Evolutionary conservation across 2,797 vertebrate species (phyloP), one percentile per base, ranked within the genome.

Genomic region (Aulostomus chinensis): DNA sequence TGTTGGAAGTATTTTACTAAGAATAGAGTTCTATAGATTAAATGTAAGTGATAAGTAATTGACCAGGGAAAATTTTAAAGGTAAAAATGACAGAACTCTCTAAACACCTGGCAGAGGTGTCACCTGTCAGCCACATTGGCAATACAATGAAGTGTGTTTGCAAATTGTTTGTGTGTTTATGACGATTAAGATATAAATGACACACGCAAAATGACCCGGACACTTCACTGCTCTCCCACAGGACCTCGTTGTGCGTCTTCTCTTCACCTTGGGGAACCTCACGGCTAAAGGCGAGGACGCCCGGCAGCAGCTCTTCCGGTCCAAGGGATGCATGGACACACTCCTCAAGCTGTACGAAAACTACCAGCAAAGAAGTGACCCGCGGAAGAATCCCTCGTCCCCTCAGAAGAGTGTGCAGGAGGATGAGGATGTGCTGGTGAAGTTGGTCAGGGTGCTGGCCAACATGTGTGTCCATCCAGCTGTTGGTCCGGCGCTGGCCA

Each of bases 181-280:
- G n/a, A n/a, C n/a, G n/a, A n/a, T n/a, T n/a, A n/a, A n/a, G n/a
- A n/a, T n/a, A n/a, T n/a, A n/a, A n/a, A n/a, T n/a, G n/a, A n/a
- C n/a, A n/a, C n/a, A n/a, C n/a, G n/a, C n/a, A n/a, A n/a, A n/a
- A n/a, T 6, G 2, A 12, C n/a, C 29, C 2, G 11, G 5, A 12
- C 12, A 31, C 11, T 12, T 7, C 28, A 5, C 25, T 7, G 1
- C 5, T 50, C 53, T 29, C 35, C 72, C 76, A 37, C 86, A 99
- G 96, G 95, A 94, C 81, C 85, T 99, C 36, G 91, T 96, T 4
- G 78, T 98, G 34, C 95, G 92, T 30, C 83, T 98, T 46, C 69
- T 96, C 58, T 98, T 98, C 83, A 93, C 93, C 41, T 90, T 98
- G 32, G 96, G 95, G 58, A 99, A 98, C 84, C 88, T 99, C 80